phyloP scores from a whole-genome alignment of 2,888 invertebrate genomes.

The Anagyrus pseudococci region DNA sequence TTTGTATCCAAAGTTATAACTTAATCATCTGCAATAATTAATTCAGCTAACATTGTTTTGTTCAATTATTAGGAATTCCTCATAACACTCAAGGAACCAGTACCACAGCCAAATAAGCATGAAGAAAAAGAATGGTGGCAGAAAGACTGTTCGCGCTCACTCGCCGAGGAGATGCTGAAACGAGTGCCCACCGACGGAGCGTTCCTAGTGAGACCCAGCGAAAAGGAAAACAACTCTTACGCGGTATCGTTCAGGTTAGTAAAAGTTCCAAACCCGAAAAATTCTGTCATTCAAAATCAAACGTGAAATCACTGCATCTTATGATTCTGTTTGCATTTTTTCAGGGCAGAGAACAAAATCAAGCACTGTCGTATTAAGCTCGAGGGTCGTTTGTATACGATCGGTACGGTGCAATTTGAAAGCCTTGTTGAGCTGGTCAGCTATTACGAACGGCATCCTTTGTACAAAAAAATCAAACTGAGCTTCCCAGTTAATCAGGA shows the following conservation, averaged over 20 bases:
- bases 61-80: conserved; percentile 77
- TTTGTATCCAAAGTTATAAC: too few species aligned
- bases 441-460: conserved; percentile 88
- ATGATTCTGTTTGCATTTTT: too few species aligned
- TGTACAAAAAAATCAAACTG: conserved; percentile 90
- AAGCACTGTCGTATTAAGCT: conserved; percentile 96
- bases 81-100: conserved; percentile 86
- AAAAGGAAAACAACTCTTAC: conserved; percentile 83
- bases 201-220: conserved; percentile 91
- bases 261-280: too few species aligned
- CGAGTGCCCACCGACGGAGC: conserved; percentile 89
- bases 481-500: conserved; percentile 84
- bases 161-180: conserved; percentile 88
- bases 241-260: conserved; percentile 92
- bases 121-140: conserved; percentile 95
- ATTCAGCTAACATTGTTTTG: too few species aligned
- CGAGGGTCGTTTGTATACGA: conserved; percentile 89
- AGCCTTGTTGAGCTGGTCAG: conserved; percentile 92
- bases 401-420: conserved; percentile 93
- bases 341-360: conserved; percentile 90
- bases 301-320: background rate
- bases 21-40: too few species aligned
- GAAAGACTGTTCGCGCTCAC: conserved; percentile 76
- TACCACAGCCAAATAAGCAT: conserved; percentile 94
- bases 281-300: background rate